Base-by-base conservation (phyloP, 2,888 invertebrate genomes). In the Tuberolachnus salignus region DNA sequence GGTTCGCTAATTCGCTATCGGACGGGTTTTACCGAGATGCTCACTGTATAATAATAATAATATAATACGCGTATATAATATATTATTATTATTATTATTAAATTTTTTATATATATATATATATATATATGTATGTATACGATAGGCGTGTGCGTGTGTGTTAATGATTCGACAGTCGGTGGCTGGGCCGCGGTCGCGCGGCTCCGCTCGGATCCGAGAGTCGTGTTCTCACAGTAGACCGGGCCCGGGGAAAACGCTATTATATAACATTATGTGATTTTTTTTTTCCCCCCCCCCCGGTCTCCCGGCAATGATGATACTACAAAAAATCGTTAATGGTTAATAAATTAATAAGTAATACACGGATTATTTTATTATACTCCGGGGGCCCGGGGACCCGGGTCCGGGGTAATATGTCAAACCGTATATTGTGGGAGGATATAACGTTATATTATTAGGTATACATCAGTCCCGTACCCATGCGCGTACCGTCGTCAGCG, bases 321-420 rank as follows among this genome's bases (percentile, higher is more conserved):
- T 78, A 78, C 75, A 78, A 69, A 78, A 75, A 78, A 59, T 78
- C 19, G 75, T 78, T 78, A 78, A 78, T 78, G 75, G 75, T 78
- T 78, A 78, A 78, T 78, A 78, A 78, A 78, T 78, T 78, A 78
- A 78, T 78, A 69, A 78, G 67, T 78, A 69, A 78, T 55, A 66
- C 75, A 67, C 64, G 46, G 16, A 63, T 61, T 63, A 67, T 67
- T 57, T 34, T 34, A 34, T 34, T 34, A 34, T 34, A 34, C 34
- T 34, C n/a, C 34, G 34, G 34, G 51, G 34, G n/a, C 55, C n/a
- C 42, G 57, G 61, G 61, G 21, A 21, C 61, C 61, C 34, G 34
- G 34, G 49, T 49, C 26, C 67, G 57, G 75, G 63, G 67, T 59
- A 59, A 78, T 59, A 34, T 78, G 75, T 78, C 75, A 69, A 69